A percentile compares a stretch with the other conserved stretches of the same genome.
Conservation (phyloP, 2,888 invertebrate species). For the Drosophila sordidula region DNA sequence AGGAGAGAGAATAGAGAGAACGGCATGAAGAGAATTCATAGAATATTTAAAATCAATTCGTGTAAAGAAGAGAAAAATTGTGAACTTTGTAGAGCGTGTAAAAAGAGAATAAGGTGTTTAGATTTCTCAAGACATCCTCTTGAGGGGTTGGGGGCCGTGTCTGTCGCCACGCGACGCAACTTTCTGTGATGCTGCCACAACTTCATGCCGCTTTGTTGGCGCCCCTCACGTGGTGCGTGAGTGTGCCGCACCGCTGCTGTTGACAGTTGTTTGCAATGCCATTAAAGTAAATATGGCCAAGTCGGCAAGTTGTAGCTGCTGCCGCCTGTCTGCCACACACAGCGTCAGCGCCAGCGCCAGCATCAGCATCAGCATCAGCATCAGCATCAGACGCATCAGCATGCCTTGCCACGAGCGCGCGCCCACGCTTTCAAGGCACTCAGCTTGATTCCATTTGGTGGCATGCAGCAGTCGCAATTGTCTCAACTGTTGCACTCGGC, state of each 20-base stretch:
- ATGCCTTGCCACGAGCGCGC: neutral
- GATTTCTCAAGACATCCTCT: too few species aligned
- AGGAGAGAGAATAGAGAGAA: too few species aligned
- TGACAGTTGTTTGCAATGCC: constrained; percentile 15
- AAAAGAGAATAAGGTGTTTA: too few species aligned
- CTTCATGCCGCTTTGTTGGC: neutral
- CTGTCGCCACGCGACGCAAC: too few species aligned
- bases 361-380: constrained; percentile 5
- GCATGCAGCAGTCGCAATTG: constrained; percentile 26
- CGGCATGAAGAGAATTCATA: too few species aligned
- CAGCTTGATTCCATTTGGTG: constrained; percentile 38
- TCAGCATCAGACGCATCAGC: neutral
- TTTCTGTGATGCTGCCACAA: neutral
- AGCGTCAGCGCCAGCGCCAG: neutral
- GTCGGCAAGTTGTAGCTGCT: constrained; percentile 24
- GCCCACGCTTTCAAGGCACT: constrained; percentile 24
- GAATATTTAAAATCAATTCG: too few species aligned
- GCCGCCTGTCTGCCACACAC: neutral
- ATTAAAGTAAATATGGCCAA: constrained; percentile 39
- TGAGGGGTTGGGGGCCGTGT: neutral
- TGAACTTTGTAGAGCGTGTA: too few species aligned
- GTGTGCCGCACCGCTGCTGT: neutral
- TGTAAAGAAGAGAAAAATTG: too few species aligned
- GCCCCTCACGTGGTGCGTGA: constrained; percentile 1
- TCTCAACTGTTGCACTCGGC: constrained; percentile 46